Base-by-base conservation (phyloP, 2,888 invertebrate genomes). In the Cataglyphis albicans region DNA sequence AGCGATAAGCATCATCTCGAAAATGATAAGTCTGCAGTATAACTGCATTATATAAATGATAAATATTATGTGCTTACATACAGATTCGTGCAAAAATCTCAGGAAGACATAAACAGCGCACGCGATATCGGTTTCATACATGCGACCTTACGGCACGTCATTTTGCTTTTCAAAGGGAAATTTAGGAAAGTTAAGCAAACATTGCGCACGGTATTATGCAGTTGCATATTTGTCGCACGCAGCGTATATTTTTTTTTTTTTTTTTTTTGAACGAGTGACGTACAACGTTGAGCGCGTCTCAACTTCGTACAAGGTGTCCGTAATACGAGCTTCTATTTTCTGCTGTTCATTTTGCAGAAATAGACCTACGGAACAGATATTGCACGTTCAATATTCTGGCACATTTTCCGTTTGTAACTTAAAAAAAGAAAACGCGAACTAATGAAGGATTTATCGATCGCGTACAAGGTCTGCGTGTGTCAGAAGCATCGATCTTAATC, bases 241-340 rank as follows among this genome's bases (percentile, higher is more conserved):
- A 32, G 15, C 1, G 5, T 32, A 12, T 59, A 2, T 10, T 57
- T 35, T 80, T n/a, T 73, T 72, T 72, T 73, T 72, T 72, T 59
- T 18, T 52, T 73, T 72, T 72, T 59, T 18, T 32, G 18, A 55
- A 12, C 21, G 25, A 48, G 18, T 25, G 59, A 67, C 21, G 32
- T 41, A 15, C 21, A 75, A 29, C 2, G 29, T 29, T 29, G 29
- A 64, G 68, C 41, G 12, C 9, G 18, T 59, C 41, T 78, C 55
- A 4, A 59, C 15, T 73, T 72, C 29, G 9, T 48, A 57, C 29
- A 57, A 41, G 35, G 41, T 64, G 32, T 21, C 10, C 59, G 84
- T 85, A 83, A 85, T 41, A 55, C 38, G 82, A 82, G 59, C 70
- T 52, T 57, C 59, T 84, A 68, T 59, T 78, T 86, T 29, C 9